These are phyloP conservation scores for Leucozona laternaria DNA, from an alignment of 2,888 invertebrate species.

Conservation along the genomic window DNA sequence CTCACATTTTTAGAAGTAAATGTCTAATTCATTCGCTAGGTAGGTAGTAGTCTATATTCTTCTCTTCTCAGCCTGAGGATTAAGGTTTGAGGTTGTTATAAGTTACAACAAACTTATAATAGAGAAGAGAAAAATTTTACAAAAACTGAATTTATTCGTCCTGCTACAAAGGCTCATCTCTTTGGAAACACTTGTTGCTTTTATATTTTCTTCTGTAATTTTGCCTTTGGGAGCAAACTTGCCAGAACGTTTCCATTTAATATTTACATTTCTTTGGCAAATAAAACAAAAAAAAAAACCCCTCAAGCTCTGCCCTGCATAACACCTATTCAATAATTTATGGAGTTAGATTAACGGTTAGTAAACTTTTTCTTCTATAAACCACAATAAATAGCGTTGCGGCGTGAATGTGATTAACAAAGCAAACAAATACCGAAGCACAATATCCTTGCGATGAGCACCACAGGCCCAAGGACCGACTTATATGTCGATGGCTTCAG, in stretches of 20 bases:
- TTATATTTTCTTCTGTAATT: neutral
- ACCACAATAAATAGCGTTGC: slow-evolving; percentile 22
- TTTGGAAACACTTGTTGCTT: slow-evolving; percentile 3
- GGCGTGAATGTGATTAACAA: slow-evolving; percentile 66
- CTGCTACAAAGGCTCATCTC: neutral
- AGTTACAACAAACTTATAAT: neutral
- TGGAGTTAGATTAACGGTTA: slow-evolving; percentile 53
- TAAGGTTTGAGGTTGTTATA: neutral
- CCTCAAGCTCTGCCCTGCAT: neutral
- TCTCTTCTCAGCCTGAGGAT: neutral
- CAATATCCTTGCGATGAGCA: slow-evolving; percentile 15
- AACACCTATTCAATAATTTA: slow-evolving; percentile 58
- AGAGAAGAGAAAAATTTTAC: neutral
- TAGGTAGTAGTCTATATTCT: neutral
- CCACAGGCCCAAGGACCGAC: slow-evolving; percentile 6
- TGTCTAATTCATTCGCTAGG: neutral
- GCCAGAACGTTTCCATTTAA: neutral
- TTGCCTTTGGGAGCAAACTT: neutral
- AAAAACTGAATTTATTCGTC: neutral
- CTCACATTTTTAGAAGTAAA: neutral
- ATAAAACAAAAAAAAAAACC: neutral
- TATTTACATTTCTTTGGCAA: neutral
- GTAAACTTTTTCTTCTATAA: slow-evolving; percentile 27
- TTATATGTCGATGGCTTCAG: slow-evolving; percentile 29
- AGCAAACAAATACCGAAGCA: slow-evolving; percentile 24